Evolutionary conservation across 2,888 invertebrate genomes (phyloP).

Genomic region (Trissonchulus sp.): DNA sequence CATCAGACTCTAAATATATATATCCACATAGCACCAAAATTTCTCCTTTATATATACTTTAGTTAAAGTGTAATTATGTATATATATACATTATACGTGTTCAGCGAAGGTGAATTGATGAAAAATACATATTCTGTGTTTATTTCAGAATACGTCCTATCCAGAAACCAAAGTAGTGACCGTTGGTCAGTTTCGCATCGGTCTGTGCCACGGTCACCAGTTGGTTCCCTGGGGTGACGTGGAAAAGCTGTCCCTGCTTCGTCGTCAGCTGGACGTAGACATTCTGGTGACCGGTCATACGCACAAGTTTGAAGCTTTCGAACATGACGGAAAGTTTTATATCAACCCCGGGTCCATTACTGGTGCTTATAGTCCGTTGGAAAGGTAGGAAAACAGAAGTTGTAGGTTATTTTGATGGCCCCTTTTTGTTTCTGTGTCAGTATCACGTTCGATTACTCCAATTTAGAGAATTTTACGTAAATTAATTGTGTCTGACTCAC

Average conservation of each 20-base stretch:
- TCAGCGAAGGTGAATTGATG: too few relatives aligned
- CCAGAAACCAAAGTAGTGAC: constrained; percentile 98
- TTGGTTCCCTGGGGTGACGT: constrained; percentile 91
- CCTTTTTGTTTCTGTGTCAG: too few relatives aligned
- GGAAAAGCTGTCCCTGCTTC: constrained; percentile 70
- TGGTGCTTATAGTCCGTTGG: constrained; percentile 88
- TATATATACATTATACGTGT: too few relatives aligned
- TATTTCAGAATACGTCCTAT: constrained; percentile 61
- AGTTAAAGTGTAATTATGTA: too few relatives aligned
- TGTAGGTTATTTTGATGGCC: not conserved
- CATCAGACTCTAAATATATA: too few relatives aligned
- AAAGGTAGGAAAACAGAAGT: constrained; percentile 72
- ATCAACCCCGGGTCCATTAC: constrained; percentile 99
- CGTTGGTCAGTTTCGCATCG: constrained; percentile 96
- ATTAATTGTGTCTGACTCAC: too few relatives aligned
- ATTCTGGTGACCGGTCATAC: constrained; percentile 97
- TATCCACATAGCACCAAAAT: too few relatives aligned
- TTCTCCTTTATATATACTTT: too few relatives aligned
- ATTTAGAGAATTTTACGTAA: too few relatives aligned
- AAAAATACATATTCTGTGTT: too few relatives aligned
- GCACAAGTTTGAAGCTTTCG: constrained; percentile 94
- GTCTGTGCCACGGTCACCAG: constrained; percentile 93
- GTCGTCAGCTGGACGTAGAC: constrained; percentile 94
- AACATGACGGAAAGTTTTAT: constrained; percentile 96
- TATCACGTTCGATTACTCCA: too few relatives aligned